phyloP scores from a whole-genome alignment of 1,140 invertebrate species.

The Dreissena rostriformis region DNA sequence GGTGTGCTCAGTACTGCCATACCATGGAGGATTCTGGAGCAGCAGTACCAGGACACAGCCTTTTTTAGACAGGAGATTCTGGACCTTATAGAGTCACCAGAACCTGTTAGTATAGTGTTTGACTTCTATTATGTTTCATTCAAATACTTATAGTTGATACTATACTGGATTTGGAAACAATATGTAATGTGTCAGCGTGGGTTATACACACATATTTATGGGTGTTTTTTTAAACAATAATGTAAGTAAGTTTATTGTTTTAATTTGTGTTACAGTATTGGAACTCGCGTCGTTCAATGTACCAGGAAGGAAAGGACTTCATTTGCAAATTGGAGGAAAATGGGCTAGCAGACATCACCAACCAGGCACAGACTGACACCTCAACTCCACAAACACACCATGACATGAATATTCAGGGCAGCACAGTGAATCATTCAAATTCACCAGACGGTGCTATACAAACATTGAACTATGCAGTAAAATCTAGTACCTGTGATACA shows the following conservation, averaged over 20 bases:
- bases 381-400: too few relatives aligned
- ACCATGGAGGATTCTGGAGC: slow-evolving; percentile 39
- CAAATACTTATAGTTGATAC: too few relatives aligned
- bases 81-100: slow-evolving; percentile 42
- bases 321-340: slow-evolving; percentile 2
- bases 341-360: neutral
- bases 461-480: neutral
- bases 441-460: too few relatives aligned
- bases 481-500: neutral
- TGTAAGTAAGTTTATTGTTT: too few relatives aligned
- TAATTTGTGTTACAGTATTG: slow-evolving; percentile 28
- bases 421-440: too few relatives aligned
- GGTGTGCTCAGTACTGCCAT: slow-evolving; percentile 55
- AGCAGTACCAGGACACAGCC: slow-evolving; percentile 30
- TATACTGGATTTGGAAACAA: too few relatives aligned
- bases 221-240: too few relatives aligned
- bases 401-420: too few relatives aligned
- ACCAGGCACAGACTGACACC: neutral
- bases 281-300: slow-evolving; percentile 39
- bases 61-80: slow-evolving; percentile 29
- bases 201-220: too few relatives aligned
- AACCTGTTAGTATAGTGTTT: slow-evolving; percentile 42
- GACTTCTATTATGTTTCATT: too few relatives aligned
- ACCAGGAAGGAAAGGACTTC: slow-evolving; percentile 46
- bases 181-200: too few relatives aligned